Base-by-base conservation (phyloP, 2,888 invertebrate species). In the Archips crataeganus region DNA sequence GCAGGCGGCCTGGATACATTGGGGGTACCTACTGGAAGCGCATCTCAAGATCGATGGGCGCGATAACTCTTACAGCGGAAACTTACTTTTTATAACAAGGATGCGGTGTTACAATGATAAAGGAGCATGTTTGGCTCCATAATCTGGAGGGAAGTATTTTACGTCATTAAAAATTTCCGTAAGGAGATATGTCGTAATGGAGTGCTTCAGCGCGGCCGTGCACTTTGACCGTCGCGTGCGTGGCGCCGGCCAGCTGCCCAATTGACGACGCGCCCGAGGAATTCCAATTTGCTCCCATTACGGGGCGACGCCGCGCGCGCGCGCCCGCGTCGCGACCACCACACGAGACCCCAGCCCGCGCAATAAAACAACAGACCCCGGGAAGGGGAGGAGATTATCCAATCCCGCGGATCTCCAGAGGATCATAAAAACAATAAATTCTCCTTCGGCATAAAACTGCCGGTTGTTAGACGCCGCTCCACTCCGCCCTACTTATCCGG, bases 371-470 rank as follows among this genome's bases (percentile, higher is more conserved):
- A 60, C 63, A 32, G 54, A 11, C 65, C 57, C 75, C 74, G 67
- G 71, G 70, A 69, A 64, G 75, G 79, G 78, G 77, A 76, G 75
- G 75, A 75, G 76, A 77, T 78, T 78, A 81, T 77, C 76, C 77
- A 78, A 77, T 81, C 77, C 76, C 63, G 73, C 60, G 71, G 42
- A 76, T 76, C 79, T 78, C 79, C 75, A 64, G 78, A 78, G 81
- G 74, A 77, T 77, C 77, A 77, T 80, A 79, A 79, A 79, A 74
- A 78, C 77, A 73, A 79, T 79, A 79, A 79, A 79, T 81, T 76
- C 51, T 68, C 64, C 71, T 75, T 64, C 74, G 63, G 75, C 76
- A 65, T 65, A 73, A 77, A 77, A 79, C 71, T 70, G 74, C 66
- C 73, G 74, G 49, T 32, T 47, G 72, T 73, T 65, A 71, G 34